Base-by-base conservation (phyloP, 1,140 invertebrate genomes). In the Rhizoglyphus robini region DNA sequence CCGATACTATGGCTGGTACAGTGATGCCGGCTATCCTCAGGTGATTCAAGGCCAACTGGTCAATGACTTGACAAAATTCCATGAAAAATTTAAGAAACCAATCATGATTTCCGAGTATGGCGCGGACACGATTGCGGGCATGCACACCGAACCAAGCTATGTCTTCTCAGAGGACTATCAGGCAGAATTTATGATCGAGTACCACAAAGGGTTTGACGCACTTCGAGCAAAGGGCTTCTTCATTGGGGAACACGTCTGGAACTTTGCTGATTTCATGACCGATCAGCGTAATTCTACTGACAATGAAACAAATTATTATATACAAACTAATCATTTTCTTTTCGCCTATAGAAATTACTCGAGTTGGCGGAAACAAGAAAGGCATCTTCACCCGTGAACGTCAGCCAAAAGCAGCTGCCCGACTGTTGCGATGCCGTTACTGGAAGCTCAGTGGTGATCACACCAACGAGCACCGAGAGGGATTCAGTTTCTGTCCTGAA, bases 201-300 rank as follows among this genome's bases (percentile, higher is more conserved):
- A 96, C 72, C 95, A 96, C 72, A 82, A 85, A 73, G 90, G 88
- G 0, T 96, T 97, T 74, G 93, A 97, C 76, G 74, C 75, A 34
- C 74, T 96, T 18, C 80, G 88, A 65, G 74, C 76, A 1, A 77
- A 83, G 69, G 83, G 85, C 8, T 92, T 86, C 75, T 90, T 97
- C 68, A 84, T 91, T 54, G 94, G 94, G 5, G 94, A 97, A 79
- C 93, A 96, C 79, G 88, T 97, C 47, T 98, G 95, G 95, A 97
- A 96, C 75, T 97, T 97, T 78, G 93, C 79, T 67, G 75, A 85
- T 71, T 85, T 85, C 73, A 79, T 81, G 67, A 84, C 83, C 3
- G 75, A 75, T 47, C 78, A 83, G 77, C 76, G n/a, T n/a, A n/a
- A n/a, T n/a, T n/a, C n/a, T n/a, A n/a, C n/a, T n/a, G n/a, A n/a